Evolutionary conservation across 1,140 invertebrate genomes (phyloP).

Genomic region (Drosophila mayri): DNA sequence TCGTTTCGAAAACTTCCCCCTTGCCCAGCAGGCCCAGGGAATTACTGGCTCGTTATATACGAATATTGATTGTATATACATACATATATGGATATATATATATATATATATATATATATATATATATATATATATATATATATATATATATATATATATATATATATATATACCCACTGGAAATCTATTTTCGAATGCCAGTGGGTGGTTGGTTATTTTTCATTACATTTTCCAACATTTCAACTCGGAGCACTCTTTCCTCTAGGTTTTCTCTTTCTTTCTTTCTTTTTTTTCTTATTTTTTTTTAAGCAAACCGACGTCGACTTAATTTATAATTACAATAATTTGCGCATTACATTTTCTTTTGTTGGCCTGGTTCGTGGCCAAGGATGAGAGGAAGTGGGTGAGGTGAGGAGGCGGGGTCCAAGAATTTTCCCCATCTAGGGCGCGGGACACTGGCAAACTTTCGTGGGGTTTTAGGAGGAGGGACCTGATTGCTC

Average conservation of each 20-base stretch:
- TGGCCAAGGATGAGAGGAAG: not conserved
- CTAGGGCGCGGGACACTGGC: not conserved
- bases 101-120: conserved; percentile 5
- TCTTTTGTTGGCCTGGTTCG: conserved; percentile 70
- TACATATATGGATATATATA: too few relatives aligned
- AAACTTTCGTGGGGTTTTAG: conserved; percentile 61
- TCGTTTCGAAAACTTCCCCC: conserved; percentile 37
- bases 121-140: conserved; percentile 6
- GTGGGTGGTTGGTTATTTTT: conserved; percentile 62
- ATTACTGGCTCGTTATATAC: conserved; percentile 48
- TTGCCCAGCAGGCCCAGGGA: conserved; percentile 17
- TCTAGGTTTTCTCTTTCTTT: not conserved
- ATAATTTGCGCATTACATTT: conserved; percentile 83
- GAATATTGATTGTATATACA: too few relatives aligned
- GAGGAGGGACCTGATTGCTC: not conserved
- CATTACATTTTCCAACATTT: conserved; percentile 67
- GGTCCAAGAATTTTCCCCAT: not conserved
- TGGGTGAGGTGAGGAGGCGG: not conserved
- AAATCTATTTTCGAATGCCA: conserved; percentile 82
- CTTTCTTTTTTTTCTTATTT: not conserved
- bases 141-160: conserved; percentile 8
- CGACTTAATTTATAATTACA: conserved; percentile 84
- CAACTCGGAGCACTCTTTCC: conserved; percentile 10
- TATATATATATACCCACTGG: conserved; percentile 54
- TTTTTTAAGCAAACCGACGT: conserved; percentile 55